Percentiles rank a stretch among this genome's conserved stretches.
Conservation (phyloP, 23 tunicate species). For the Trididemnum miniatum region DNA sequence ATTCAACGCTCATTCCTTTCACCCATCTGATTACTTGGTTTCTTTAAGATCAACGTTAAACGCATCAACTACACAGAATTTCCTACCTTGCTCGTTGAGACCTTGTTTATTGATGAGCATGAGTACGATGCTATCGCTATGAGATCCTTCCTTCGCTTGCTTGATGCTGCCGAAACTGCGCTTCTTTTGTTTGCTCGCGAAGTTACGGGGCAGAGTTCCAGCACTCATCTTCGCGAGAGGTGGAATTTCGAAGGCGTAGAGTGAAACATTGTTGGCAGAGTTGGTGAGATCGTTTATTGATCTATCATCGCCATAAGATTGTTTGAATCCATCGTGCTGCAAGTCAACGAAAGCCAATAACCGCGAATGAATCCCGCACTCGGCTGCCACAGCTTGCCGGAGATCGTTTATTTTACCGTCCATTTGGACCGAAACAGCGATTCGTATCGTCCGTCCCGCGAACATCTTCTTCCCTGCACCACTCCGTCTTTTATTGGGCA, state of each 20-base stretch:
- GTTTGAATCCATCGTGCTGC: slow-evolving; percentile 71
- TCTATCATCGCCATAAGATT: slow-evolving; percentile 73
- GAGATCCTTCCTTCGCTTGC: slow-evolving; percentile 23
- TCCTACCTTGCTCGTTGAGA: slow-evolving; percentile 54
- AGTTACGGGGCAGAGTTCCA: slow-evolving; percentile 93
- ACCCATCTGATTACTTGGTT: too few species aligned
- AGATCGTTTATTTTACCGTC: slow-evolving; percentile 62
- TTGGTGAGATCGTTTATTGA: slow-evolving; percentile 43
- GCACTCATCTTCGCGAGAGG: slow-evolving; percentile 75
- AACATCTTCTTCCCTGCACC: slow-evolving; percentile 18
- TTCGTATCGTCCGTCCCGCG: slow-evolving; percentile 37
- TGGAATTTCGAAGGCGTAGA: slow-evolving; percentile 91
- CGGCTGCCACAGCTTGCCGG: slow-evolving; percentile 77
- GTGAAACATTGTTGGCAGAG: slow-evolving; percentile 27
- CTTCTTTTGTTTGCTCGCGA: slow-evolving; percentile 65
- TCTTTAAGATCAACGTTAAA: too few species aligned
- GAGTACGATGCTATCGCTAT: slow-evolving; percentile 50
- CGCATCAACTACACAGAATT: too few species aligned
- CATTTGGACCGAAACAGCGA: slow-evolving; percentile 60
- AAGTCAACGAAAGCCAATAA: slow-evolving; percentile 73
- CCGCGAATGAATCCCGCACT: slow-evolving; percentile 85
- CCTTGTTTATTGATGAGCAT: slow-evolving; percentile 70
- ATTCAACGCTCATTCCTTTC: too few species aligned
- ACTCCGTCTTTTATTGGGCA: slow-evolving; percentile 63
- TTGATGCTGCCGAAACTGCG: slow-evolving; percentile 41